Evolutionary conservation across 2,797 vertebrate genomes (phyloP).

Genomic region (Spea hammondii): DNA sequence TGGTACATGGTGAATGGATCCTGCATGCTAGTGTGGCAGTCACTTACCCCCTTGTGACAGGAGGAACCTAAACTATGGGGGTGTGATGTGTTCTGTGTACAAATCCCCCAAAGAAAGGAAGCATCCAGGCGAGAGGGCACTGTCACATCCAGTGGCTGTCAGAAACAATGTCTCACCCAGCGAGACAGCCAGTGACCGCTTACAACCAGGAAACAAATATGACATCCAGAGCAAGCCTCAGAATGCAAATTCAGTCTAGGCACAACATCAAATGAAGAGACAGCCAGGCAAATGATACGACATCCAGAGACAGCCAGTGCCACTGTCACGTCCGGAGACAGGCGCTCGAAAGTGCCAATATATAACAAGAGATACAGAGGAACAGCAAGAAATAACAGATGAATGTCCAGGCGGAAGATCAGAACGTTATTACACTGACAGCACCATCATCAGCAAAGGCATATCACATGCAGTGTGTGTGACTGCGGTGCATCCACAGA

Average conservation of each 20-base stretch:
- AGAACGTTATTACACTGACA: not conserved
- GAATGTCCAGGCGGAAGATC: too few species aligned
- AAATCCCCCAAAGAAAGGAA: slow-evolving; percentile 21
- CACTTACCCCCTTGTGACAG: slow-evolving; percentile 34
- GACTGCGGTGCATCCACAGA: not conserved
- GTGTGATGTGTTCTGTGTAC: not conserved
- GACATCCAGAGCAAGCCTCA: slow-evolving; percentile 31
- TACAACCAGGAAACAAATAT: slow-evolving; percentile 20
- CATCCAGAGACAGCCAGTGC: slow-evolving; percentile 8
- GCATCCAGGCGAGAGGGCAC: slow-evolving; percentile 23
- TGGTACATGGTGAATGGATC: not conserved
- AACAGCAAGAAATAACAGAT: slow-evolving; percentile 1
- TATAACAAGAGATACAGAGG: slow-evolving; percentile 1
- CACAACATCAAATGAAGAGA: slow-evolving; percentile 25
- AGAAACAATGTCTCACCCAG: slow-evolving; percentile 30
- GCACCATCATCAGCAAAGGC: slow-evolving; percentile 1
- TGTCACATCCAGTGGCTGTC: slow-evolving; percentile 16
- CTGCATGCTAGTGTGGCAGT: slow-evolving; percentile 4
- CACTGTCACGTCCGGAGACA: slow-evolving; percentile 16
- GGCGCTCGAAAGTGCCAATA: slow-evolving; percentile 1
- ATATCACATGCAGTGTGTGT: not conserved
- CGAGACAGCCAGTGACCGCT: slow-evolving; percentile 1
- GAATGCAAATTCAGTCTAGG: slow-evolving; percentile 13
- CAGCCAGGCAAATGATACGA: slow-evolving; percentile 1
- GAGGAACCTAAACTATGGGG: slow-evolving; percentile 32